phyloP scores from a whole-genome alignment of 2,113 vertebrate genomes.

The Podilymbus podiceps region DNA sequence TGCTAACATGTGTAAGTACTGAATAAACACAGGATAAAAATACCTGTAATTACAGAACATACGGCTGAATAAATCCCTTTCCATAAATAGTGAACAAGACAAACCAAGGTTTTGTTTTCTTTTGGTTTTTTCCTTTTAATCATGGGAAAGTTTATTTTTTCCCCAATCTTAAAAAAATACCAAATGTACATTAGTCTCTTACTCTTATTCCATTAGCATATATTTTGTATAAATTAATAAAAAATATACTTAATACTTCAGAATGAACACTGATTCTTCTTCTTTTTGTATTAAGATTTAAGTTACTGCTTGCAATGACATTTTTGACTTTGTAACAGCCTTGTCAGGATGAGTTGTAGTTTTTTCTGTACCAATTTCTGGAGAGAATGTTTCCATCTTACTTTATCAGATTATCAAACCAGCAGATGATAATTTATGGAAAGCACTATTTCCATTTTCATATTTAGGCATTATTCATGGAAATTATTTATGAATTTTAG shows the following conservation, averaged over 20 bases:
- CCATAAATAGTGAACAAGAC: not conserved
- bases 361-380: not conserved
- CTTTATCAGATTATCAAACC: constrained; percentile 11
- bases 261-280: not conserved
- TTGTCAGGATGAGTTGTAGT: not conserved
- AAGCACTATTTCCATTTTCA: not conserved
- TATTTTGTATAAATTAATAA: not conserved
- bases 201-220: not conserved
- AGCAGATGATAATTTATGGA: not conserved
- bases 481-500: constrained; percentile 6
- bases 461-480: not conserved
- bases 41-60: not conserved
- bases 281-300: not conserved
- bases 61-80: not conserved
- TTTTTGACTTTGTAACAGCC: not conserved
- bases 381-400: not conserved
- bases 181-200: not conserved
- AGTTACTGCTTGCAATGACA: not conserved
- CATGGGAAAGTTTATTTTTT: not conserved
- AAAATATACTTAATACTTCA: not conserved
- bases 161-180: not conserved
- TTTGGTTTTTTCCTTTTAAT: not conserved
- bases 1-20: not conserved
- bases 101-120: not conserved
- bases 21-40: not conserved